A percentile compares a stretch with the other conserved stretches of the same genome.
phyloP scores from a whole-genome alignment of 2,888 invertebrate species.

The Thera obeliscata region DNA sequence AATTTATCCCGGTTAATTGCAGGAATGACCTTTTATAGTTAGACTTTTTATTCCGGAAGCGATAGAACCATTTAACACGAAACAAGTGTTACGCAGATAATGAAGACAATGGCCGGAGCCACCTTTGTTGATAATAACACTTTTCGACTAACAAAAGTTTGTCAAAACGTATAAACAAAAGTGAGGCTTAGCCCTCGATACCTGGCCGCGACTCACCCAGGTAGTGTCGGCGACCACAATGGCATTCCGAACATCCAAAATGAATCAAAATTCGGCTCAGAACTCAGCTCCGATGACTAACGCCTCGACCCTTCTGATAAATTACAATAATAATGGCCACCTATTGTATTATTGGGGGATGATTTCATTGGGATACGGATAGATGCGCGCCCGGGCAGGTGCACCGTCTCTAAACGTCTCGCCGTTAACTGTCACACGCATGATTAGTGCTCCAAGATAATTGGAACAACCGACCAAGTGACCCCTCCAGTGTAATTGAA shows the following conservation, averaged over 20 bases:
- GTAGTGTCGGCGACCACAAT: constrained; percentile 76
- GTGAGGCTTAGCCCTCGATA: constrained; percentile 36
- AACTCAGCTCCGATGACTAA: constrained; percentile 60
- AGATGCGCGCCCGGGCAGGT: constrained; percentile 61
- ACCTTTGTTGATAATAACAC: constrained; percentile 74
- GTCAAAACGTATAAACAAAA: constrained; percentile 78
- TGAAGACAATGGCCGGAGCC: constrained; percentile 54
- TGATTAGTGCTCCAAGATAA: constrained; percentile 50
- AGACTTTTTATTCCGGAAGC: constrained; percentile 37
- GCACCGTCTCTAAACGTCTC: constrained; percentile 45
- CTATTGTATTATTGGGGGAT: constrained; percentile 75
- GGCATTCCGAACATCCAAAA: constrained; percentile 80
- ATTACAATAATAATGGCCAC: constrained; percentile 75
- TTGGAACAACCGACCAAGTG: constrained; percentile 31
- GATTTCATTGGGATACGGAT: constrained; percentile 68
- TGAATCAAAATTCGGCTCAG: constrained; percentile 78
- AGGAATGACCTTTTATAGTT: constrained; percentile 43
- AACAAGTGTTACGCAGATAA: constrained; percentile 55
- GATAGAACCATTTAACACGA: constrained; percentile 34
- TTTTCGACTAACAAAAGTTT: constrained; percentile 67
- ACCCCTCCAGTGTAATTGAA: constrained; percentile 28
- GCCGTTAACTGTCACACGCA: constrained; percentile 63
- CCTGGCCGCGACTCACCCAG: constrained; percentile 62
- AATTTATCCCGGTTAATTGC: constrained; percentile 50
- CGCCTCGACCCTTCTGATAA: constrained; percentile 65